Evolutionary conservation across 2,113 vertebrate species (phyloP).

Genomic region (Macaca nemestrina): DNA sequence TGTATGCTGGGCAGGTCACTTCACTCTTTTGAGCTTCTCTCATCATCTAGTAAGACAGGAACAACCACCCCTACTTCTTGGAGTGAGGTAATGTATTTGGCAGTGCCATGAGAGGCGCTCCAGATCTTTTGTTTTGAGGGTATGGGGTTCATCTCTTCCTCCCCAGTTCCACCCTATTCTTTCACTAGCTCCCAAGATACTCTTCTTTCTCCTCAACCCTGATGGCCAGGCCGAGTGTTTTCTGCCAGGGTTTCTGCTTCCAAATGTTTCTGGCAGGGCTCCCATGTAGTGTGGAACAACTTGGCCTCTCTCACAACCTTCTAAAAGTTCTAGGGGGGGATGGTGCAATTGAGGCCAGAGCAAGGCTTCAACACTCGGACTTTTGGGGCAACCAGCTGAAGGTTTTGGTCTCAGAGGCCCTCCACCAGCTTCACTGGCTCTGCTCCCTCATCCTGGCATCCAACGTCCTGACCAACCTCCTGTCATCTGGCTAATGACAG

Average conservation of each 20-base stretch:
- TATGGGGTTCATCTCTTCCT: background rate
- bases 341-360: constrained; percentile 63
- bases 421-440: constrained; percentile 82
- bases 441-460: constrained; percentile 83
- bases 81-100: background rate
- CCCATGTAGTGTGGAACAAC: constrained; percentile 76
- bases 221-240: constrained; percentile 58
- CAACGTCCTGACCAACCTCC: constrained; percentile 81
- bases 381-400: constrained; percentile 87
- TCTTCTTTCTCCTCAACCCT: background rate
- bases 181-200: background rate
- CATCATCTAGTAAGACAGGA: background rate
- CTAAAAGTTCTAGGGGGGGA: constrained; percentile 83
- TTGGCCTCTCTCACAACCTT: constrained; percentile 89
- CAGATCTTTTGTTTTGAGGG: background rate
- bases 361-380: constrained; percentile 84
- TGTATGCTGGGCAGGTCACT: background rate
- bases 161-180: background rate
- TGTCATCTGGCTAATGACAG: constrained; percentile 79
- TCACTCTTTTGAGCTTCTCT: constrained; percentile 6
- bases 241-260: constrained; percentile 83
- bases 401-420: constrained; percentile 79
- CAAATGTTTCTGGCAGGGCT: constrained; percentile 82
- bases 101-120: background rate
- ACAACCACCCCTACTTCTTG: background rate